phyloP scores from a whole-genome alignment of 2,888 invertebrate species.

The Phorcus lineatus region DNA sequence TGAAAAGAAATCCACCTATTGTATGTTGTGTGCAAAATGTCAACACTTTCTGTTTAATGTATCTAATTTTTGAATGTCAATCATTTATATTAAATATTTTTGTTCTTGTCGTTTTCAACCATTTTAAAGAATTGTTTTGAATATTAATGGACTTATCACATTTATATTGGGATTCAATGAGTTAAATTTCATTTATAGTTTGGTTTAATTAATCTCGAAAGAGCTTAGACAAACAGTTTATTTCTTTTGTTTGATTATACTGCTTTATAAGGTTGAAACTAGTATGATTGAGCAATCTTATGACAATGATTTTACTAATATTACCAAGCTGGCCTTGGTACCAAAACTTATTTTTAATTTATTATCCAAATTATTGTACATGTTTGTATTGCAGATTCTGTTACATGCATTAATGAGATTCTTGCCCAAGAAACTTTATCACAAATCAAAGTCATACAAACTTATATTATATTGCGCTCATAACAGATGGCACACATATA shows the following conservation, averaged over 20 bases:
- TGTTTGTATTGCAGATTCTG: not conserved
- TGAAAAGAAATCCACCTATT: conserved; percentile 19
- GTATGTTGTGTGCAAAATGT: not conserved
- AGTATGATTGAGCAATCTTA: not conserved
- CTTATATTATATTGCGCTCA: too few relatives aligned
- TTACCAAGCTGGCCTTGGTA: not conserved
- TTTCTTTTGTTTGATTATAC: not conserved
- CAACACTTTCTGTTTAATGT: not conserved
- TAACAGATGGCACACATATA: too few relatives aligned
- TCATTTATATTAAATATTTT: not conserved
- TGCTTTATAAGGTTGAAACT: not conserved
- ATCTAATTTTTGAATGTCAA: not conserved
- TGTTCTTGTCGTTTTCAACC: not conserved
- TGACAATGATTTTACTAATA: not conserved
- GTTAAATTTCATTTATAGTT: not conserved
- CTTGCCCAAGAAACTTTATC: not conserved
- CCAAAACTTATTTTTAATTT: not conserved
- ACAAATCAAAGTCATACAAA: too few relatives aligned
- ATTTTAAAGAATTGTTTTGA: not conserved
- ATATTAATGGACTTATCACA: not conserved
- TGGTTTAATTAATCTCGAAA: not conserved
- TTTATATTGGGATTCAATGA: too few relatives aligned
- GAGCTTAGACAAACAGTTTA: not conserved
- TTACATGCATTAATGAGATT: not conserved
- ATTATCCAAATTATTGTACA: not conserved